Evolutionary conservation across 2,888 invertebrate species (phyloP), one percentile per base, ranked within the genome.

Genomic region (Chymomyza fuscimana): DNA sequence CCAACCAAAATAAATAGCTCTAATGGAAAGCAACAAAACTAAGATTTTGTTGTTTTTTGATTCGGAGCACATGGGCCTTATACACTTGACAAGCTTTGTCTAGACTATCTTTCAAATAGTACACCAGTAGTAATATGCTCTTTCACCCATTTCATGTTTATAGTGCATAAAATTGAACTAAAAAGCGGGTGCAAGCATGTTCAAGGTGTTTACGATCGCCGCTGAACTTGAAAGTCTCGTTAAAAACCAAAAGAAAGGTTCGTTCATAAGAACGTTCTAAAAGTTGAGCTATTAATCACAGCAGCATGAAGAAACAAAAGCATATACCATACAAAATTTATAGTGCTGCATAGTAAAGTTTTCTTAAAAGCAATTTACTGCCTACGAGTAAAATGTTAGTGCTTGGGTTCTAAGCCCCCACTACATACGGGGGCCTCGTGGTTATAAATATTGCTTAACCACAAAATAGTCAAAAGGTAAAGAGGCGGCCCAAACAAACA

Each of bases 201-300:
- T 16, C 19, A 70, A 84, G 78, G 82, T 87, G 82, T 79, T 84
- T 78, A 74, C 78, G 64, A 32, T 59, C 52, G 59, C 60, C 67
- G 76, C 60, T 81, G 85, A 82, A 79, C 87, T 82, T 86, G 85
- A 81, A 81, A 84, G 65, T 51, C 59, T 54, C 29, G 25, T 25
- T 25, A 25, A 25, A 25, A 25, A 25, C 25, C 25, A 25, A 25
- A 25, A 4, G 56, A 29, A 60, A 73, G 58, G 16, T 68, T 68
- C 56, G 5, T 25, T 25, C 58, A 19, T 25, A 25, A 25, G 25
- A 70, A 67, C 63, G 61, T 32, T 58, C 32, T 4, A 32, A 58
- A 9, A 58, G 16, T 63, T 6, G 10, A 65, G 75, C 73, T 68
- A 81, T 82, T 84, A 84, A 82, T 87, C 85, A 74, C 79, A 72